Conservation (phyloP, 2,797 vertebrate species). For the Anguilla megastoma region DNA sequence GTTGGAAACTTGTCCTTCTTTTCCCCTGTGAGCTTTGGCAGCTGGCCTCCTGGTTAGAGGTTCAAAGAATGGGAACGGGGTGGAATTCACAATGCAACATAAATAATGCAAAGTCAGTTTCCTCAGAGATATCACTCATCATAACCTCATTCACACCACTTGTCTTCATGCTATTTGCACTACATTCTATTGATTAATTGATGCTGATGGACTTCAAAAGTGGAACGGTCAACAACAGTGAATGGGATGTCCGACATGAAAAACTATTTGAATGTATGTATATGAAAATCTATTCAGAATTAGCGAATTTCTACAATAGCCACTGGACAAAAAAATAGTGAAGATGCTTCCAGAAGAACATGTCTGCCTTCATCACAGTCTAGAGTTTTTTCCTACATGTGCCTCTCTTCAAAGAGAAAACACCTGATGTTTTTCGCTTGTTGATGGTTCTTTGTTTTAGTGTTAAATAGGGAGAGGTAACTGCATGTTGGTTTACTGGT, state of each 20-base stretch:
- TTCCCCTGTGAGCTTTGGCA: conserved; percentile 9
- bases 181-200: conserved; percentile 9
- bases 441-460: neutral
- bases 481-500: neutral
- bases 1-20: neutral
- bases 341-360: neutral
- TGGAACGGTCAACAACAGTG: neutral
- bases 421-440: neutral
- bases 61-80: conserved; percentile 18
- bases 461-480: neutral
- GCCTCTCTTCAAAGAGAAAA: neutral
- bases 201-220: neutral
- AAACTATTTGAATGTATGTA: neutral
- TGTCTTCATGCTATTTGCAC: neutral
- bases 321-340: neutral
- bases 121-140: conserved; percentile 2
- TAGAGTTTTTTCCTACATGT: neutral
- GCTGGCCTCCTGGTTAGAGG: neutral
- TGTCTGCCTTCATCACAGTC: neutral
- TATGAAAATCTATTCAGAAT: neutral
- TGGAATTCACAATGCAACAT: conserved; percentile 16
- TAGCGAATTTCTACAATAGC: neutral
- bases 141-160: conserved; percentile 2
- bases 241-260: neutral
- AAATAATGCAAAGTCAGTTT: conserved; percentile 9